Evolutionary conservation across 2,888 invertebrate species (phyloP), one percentile per base, ranked within the genome.

Genomic region (Scaptomyza reducta): DNA sequence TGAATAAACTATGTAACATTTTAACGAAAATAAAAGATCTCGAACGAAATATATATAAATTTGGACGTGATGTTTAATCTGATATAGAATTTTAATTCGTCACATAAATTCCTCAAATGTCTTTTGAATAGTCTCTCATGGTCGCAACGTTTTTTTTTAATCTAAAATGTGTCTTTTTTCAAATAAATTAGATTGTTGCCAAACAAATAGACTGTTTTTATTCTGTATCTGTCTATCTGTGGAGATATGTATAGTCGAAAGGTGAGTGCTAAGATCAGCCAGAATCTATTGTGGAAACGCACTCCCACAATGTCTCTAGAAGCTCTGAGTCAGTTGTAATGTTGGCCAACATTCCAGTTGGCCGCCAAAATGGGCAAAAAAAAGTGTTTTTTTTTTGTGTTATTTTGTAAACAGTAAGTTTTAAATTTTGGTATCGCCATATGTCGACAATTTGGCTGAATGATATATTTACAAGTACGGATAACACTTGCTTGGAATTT

Each of bases 381-480:
- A 31, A 10, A 33, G 18, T n/a, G 35, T 35, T 35, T 1, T 14
- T 14, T 38, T n/a, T 33, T 25, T 51, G 2, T 5, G n/a, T 29
- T 29, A 9, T 31, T 31, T 46, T 70, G 70, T 85, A 85, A 81
- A 85, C 73, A 78, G 76, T 58, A 63, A 64, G 70, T 71, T 62
- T 16, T 54, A 25, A 46, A 67, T 46, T 53, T 42, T 54, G 51
- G 59, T 65, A 35, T 40, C 45, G 49, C 72, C 81, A 80, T 66
- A 60, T 84, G 84, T 55, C 65, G 55, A 62, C 73, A 70, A 70
- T 64, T 85, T 59, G 61, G 6, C 40, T 42, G 29, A 83, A 63
- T 72, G 68, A 64, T 77, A 77, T 67, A 16, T 66, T 75, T 87
- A 80, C 87, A 74, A 70, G 59, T 71, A 41, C 59, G 29, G 50